Evolutionary conservation across 2,797 vertebrate genomes (phyloP), one percentile per base, ranked within the genome.

Genomic region (Knipowitschia caucasica): DNA sequence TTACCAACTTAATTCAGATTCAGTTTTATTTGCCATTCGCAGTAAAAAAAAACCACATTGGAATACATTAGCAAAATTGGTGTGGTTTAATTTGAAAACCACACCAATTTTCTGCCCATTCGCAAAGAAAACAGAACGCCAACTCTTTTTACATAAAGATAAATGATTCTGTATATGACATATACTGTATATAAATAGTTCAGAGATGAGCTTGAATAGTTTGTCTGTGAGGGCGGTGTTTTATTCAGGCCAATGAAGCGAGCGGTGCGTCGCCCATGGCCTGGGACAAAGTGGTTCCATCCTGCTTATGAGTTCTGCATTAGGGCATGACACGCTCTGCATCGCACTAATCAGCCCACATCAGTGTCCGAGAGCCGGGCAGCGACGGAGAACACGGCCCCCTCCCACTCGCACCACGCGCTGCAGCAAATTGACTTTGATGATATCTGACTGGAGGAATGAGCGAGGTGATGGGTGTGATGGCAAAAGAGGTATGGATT

Each of bases 401-500:
- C 44, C 15, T 26, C 18, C 45, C 14, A n/a, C 45, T 31, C 20
- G 12, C 27, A 38, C 50, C 23, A 26, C 10, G 29, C 10, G 27
- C 25, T 5, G 34, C 58, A 21, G 50, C 50, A 39, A 38, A 52
- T 52, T 38, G 50, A 52, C 34, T 52, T 52, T 52, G 50, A 52
- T 52, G 34, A 39, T 38, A 52, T 52, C 34, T 38, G 50, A 52
- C 50, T 52, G 7, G 18, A 52, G 35, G 50, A 52, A 52, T 52
- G 50, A 39, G 34, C 25, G 24, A 26, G 34, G 25, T 18, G 50
- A 52, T 52, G 38, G 50, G 50, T 52, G 50, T 27, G 50, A 38
- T 24, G 24, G 34, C 24, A 27, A 17, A 51, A 36, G 50, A 9
- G 15, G 50, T 26, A 7, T 38, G 34, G 34, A 51, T 38, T 51